Evolutionary conservation across 2,113 vertebrate genomes (phyloP).

Genomic region (Vulpes vulpes): DNA sequence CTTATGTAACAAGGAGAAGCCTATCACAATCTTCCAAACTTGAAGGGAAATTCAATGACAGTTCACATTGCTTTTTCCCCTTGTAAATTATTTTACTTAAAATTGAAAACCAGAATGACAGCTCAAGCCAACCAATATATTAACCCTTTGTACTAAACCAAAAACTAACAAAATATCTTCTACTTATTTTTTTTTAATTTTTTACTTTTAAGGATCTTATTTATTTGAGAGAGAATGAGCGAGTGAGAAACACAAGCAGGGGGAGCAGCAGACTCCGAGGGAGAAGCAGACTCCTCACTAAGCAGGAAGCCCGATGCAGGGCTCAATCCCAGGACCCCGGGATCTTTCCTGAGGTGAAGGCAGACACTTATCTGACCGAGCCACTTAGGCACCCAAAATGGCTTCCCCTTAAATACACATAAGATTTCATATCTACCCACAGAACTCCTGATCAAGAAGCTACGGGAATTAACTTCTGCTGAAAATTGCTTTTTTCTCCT

Average conservation of each 20-base stretch:
- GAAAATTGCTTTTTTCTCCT: conserved; percentile 85
- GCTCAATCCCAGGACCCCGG: not conserved
- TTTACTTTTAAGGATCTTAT: not conserved
- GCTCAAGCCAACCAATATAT: not conserved
- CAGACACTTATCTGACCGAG: not conserved
- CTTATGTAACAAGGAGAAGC: not conserved
- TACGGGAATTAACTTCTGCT: conserved; percentile 80
- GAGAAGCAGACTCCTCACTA: not conserved
- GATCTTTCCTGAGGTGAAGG: not conserved
- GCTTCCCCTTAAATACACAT: conserved; percentile 77
- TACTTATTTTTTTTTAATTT: conserved; percentile 36
- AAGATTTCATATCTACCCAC: conserved; percentile 78
- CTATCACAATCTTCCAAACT: not conserved
- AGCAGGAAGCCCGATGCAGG: not conserved
- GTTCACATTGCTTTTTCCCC: not conserved
- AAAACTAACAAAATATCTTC: conserved; percentile 68
- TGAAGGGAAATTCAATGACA: conserved; percentile 14
- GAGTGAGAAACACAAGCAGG: not conserved
- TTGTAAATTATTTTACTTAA: conserved; percentile 43
- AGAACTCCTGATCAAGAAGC: conserved; percentile 79
- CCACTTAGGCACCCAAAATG: not conserved
- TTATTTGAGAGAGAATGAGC: not conserved
- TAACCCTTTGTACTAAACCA: conserved; percentile 74
- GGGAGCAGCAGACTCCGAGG: not conserved
- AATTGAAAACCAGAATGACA: not conserved